Conservation (phyloP, 2,797 vertebrate species). For the Lithobates pipiens region DNA sequence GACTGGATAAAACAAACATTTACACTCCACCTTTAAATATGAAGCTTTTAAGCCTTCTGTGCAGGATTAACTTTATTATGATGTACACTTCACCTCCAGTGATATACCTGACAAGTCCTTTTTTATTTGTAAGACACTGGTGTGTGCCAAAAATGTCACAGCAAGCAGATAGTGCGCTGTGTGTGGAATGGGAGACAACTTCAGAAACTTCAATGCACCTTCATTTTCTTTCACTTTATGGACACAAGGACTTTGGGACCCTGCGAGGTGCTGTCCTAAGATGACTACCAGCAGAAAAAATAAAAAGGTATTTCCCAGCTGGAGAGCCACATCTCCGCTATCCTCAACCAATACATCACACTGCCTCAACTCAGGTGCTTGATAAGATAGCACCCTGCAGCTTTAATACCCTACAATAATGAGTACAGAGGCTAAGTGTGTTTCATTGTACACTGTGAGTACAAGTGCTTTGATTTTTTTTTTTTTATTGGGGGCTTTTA, state of each 20-base stretch:
- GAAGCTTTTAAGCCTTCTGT: not conserved
- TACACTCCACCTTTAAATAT: slow-evolving; percentile 1
- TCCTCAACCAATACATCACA: slow-evolving; percentile 40
- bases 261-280: slow-evolving; percentile 12
- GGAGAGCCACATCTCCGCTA: slow-evolving; percentile 39
- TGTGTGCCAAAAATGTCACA: slow-evolving; percentile 35
- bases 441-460: slow-evolving; percentile 57
- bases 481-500: slow-evolving; percentile 40
- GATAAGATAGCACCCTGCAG: slow-evolving; percentile 64
- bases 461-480: slow-evolving; percentile 52
- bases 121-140: slow-evolving; percentile 49
- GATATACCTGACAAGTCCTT: not conserved
- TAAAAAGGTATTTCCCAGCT: not conserved
- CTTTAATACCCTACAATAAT: slow-evolving; percentile 57
- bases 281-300: slow-evolving; percentile 46
- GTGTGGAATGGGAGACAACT: not conserved
- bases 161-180: not conserved
- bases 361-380: slow-evolving; percentile 41
- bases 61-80: not conserved
- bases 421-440: slow-evolving; percentile 48
- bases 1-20: not conserved
- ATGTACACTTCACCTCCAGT: not conserved
- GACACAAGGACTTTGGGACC: slow-evolving; percentile 21
- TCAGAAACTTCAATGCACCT: slow-evolving; percentile 46
- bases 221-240: slow-evolving; percentile 26